phyloP scores from a whole-genome alignment of 2,113 vertebrate genomes.

The Salvelinus fontinalis region DNA sequence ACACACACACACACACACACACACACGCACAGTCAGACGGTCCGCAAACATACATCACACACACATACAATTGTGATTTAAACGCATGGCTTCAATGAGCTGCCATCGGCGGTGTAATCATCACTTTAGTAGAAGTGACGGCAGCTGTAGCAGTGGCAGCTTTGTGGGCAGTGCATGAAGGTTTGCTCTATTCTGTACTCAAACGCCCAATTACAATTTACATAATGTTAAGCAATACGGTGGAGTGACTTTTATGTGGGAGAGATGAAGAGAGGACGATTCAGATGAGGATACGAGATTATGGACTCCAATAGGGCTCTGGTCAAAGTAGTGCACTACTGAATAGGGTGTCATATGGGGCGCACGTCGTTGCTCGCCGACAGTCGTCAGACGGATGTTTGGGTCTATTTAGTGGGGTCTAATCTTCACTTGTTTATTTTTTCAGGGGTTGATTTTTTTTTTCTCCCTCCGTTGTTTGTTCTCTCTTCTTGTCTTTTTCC shows the following conservation, averaged over 20 bases:
- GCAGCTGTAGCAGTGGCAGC: neutral
- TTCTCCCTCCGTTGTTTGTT: constrained; percentile 1
- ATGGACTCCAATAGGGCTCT: constrained; percentile 19
- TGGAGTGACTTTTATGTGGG: constrained; percentile 29
- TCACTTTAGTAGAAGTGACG: constrained; percentile 16
- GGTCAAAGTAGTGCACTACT: neutral
- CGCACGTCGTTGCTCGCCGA: no score
- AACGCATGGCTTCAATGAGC: constrained; percentile 29
- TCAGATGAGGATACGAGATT: constrained; percentile 16
- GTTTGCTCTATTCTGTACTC: constrained; percentile 38
- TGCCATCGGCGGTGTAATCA: constrained; percentile 22
- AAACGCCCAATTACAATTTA: constrained; percentile 23
- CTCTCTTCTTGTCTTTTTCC: neutral
- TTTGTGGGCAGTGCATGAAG: constrained; percentile 9
- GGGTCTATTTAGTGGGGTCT: constrained; percentile 15
- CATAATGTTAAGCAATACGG: constrained; percentile 27
- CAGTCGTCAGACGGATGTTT: neutral
- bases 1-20: constrained; percentile 16
- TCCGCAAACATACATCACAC: neutral
- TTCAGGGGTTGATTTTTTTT: constrained; percentile 17
- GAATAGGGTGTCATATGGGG: no score
- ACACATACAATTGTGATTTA: constrained; percentile 30
- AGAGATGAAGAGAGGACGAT: constrained; percentile 25
- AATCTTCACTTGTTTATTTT: constrained; percentile 30
- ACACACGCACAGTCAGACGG: constrained; percentile 8